phyloP scores from a whole-genome alignment of 2,888 invertebrate genomes.

The Chrysolina americana region DNA sequence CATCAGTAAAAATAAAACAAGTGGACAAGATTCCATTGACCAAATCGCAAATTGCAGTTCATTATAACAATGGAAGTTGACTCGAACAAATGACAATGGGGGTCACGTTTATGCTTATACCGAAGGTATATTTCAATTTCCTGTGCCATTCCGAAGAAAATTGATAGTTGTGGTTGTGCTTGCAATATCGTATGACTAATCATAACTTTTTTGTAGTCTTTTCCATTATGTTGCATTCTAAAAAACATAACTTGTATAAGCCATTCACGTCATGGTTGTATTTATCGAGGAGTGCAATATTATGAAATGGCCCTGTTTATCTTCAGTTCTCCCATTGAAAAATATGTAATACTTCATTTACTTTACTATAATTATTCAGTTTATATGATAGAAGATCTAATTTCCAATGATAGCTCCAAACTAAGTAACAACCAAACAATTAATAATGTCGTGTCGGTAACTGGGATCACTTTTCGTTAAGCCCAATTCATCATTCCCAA shows the following conservation, averaged over 20 bases:
- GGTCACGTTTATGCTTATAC: background rate
- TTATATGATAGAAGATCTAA: background rate
- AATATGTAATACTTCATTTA: no score
- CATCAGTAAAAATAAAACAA: background rate
- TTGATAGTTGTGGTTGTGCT: constrained; percentile 11
- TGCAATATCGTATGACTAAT: no score
- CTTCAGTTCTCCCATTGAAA: no score
- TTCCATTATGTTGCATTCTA: no score
- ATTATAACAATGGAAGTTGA: background rate
- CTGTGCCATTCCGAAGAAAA: constrained; percentile 24
- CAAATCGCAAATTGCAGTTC: background rate
- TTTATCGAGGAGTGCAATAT: no score
- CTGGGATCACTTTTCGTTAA: background rate
- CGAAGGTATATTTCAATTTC: background rate
- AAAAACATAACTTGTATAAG: no score
- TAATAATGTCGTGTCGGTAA: background rate
- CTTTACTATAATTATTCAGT: no score
- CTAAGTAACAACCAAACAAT: background rate
- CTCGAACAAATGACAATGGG: background rate
- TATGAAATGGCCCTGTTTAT: no score
- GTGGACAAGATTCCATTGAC: background rate
- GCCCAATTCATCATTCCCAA: background rate
- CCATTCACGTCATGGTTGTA: no score
- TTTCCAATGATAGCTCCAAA: no score
- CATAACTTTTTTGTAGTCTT: no score